phyloP scores from a whole-genome alignment of 64 coral and sea anemone species.

The Montipora efflorescens region DNA sequence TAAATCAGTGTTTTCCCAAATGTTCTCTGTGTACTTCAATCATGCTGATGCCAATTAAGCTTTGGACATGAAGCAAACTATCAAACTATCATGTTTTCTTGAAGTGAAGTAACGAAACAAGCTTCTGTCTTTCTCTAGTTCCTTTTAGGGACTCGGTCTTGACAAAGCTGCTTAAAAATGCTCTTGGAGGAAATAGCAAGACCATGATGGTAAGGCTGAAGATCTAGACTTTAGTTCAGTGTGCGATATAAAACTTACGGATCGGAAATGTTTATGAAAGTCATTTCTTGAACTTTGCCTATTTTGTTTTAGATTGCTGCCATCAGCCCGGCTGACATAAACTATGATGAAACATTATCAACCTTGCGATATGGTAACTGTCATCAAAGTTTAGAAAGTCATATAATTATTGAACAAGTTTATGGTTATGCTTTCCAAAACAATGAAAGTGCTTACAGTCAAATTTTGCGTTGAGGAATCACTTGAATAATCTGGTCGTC shows the following conservation, averaged over 20 bases:
- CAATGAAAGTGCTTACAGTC: background rate
- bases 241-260: background rate
- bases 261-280: too few species aligned
- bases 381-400: background rate
- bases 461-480: background rate
- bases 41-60: too few species aligned
- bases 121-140: conserved; percentile 47
- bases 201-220: conserved; percentile 85
- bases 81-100: too few species aligned
- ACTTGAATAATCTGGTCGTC: too few species aligned
- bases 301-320: conserved; percentile 84
- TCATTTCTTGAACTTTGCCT: background rate
- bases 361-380: conserved; percentile 94
- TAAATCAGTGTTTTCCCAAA: too few species aligned
- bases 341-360: conserved; percentile 97
- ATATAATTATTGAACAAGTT: background rate
- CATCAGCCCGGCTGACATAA: conserved; percentile 98
- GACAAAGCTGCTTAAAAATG: conserved; percentile 93
- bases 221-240: too few species aligned
- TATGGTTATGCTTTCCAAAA: too few species aligned
- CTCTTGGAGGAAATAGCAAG: conserved; percentile 96
- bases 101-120: too few species aligned
- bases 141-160: conserved; percentile 95
- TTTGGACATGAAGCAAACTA: too few species aligned
- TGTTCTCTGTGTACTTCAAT: too few species aligned